These are phyloP conservation scores for Rattus rattus DNA, from an alignment of 2,113 vertebrate genomes.

Conservation along the genomic window DNA sequence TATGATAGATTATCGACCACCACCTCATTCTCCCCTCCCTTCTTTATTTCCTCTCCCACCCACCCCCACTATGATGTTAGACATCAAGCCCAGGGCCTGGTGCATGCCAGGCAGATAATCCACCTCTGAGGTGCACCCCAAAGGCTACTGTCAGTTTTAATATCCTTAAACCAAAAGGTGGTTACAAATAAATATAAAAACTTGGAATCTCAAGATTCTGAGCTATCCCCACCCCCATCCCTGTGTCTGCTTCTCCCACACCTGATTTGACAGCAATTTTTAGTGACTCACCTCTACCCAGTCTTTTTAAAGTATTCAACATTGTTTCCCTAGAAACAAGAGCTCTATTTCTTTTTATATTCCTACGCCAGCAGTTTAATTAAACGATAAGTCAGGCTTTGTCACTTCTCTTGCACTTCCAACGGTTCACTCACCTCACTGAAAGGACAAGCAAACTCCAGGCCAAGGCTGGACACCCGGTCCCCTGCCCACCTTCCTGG, in stretches of 20 bases:
- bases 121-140: neutral
- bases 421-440: neutral
- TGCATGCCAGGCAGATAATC: neutral
- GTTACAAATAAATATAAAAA: conserved; percentile 38
- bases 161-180: neutral
- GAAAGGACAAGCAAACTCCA: neutral
- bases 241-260: conserved; percentile 52
- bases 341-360: conserved; percentile 54
- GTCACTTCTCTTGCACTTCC: neutral
- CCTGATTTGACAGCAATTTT: conserved; percentile 68
- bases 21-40: neutral
- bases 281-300: conserved; percentile 67
- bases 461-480: too few relatives aligned
- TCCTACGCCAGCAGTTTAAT: conserved; percentile 62
- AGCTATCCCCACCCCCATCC: neutral
- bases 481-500: neutral
- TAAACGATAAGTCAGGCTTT: conserved; percentile 65
- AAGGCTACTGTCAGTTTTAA: neutral
- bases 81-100: neutral
- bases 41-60: too few relatives aligned
- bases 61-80: neutral
- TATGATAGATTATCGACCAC: neutral
- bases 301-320: conserved; percentile 68
- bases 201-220: conserved; percentile 5
- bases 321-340: conserved; percentile 77